These are phyloP conservation scores for Etheostoma spectabile DNA, from an alignment of 2,113 vertebrate genomes.

Conservation along the genomic window DNA sequence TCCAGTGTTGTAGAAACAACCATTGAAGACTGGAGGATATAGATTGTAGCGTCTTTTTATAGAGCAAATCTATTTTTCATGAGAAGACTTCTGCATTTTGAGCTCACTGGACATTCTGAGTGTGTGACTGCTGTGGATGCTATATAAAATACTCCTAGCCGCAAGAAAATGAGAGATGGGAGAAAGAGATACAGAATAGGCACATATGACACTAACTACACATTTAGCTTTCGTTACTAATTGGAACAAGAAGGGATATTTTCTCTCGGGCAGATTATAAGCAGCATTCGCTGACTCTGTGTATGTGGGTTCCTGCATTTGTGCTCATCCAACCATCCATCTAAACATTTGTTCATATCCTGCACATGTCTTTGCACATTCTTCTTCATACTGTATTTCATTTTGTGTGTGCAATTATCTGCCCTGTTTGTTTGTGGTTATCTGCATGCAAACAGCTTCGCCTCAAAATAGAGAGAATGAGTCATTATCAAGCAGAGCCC, in stretches of 20 bases:
- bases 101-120: conserved; percentile 50
- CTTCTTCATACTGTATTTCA: conserved; percentile 28
- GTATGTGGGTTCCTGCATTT: background rate
- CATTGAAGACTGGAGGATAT: conserved; percentile 41
- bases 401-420: conserved; percentile 50
- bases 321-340: conserved; percentile 42
- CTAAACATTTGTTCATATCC: conserved; percentile 30
- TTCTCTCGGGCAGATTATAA: conserved; percentile 11
- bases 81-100: conserved; percentile 47
- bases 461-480: conserved; percentile 43
- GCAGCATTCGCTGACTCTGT: background rate
- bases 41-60: conserved; percentile 64
- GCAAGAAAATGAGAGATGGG: conserved; percentile 24
- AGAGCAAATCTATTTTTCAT: conserved; percentile 75
- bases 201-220: conserved; percentile 29
- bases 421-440: conserved; percentile 61
- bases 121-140: conserved; percentile 42
- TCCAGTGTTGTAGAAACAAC: conserved; percentile 29
- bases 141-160: conserved; percentile 20
- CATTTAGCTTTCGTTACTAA: conserved; percentile 29
- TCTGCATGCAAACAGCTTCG: conserved; percentile 53
- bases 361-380: conserved; percentile 38
- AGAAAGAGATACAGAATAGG: background rate
- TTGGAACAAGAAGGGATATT: background rate
- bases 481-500: conserved; percentile 49